These are phyloP conservation scores for Drosophila funebris DNA, from an alignment of 1,140 invertebrate species.

Conservation along the genomic window DNA sequence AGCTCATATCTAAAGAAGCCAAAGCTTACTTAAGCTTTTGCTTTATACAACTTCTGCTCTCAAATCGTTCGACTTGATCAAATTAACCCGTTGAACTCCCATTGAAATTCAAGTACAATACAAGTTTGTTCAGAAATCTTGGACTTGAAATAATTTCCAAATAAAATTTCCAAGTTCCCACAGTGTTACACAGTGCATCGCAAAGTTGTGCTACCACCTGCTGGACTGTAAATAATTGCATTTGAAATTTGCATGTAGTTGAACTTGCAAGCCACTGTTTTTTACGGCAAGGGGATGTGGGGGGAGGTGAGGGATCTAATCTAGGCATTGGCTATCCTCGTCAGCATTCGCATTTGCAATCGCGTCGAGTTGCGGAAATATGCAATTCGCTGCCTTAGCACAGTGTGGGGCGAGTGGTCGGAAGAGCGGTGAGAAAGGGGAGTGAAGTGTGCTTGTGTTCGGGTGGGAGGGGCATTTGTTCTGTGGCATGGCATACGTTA, in stretches of 20 bases:
- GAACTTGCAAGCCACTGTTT: constrained; percentile 7
- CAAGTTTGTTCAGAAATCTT: not conserved
- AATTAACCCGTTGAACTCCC: not conserved
- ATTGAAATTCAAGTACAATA: not conserved
- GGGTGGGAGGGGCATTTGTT: not conserved
- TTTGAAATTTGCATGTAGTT: constrained; percentile 51
- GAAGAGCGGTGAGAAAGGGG: not conserved
- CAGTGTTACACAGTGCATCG: constrained; percentile 23
- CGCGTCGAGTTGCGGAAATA: constrained; percentile 66
- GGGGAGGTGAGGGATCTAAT: not conserved
- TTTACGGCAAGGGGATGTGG: not conserved
- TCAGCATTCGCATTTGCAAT: constrained; percentile 43
- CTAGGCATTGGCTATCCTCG: constrained; percentile 46
- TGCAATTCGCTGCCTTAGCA: constrained; percentile 67
- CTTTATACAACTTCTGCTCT: not conserved
- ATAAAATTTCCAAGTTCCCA: not conserved
- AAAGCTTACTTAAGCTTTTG: too few species aligned
- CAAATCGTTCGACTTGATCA: not conserved
- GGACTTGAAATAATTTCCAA: not conserved
- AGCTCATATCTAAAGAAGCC: too few species aligned
- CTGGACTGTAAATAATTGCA: constrained; percentile 51
- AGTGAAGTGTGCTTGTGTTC: too few species aligned
- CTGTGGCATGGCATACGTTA: constrained; percentile 61
- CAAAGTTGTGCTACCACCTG: constrained; percentile 39
- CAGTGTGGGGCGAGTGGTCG: constrained; percentile 11